A percentile compares a stretch with the other conserved stretches of the same genome.
These are phyloP conservation scores for Onychorhynchus coronatus DNA, from an alignment of 2,113 vertebrate genomes.

Conservation along the genomic window DNA sequence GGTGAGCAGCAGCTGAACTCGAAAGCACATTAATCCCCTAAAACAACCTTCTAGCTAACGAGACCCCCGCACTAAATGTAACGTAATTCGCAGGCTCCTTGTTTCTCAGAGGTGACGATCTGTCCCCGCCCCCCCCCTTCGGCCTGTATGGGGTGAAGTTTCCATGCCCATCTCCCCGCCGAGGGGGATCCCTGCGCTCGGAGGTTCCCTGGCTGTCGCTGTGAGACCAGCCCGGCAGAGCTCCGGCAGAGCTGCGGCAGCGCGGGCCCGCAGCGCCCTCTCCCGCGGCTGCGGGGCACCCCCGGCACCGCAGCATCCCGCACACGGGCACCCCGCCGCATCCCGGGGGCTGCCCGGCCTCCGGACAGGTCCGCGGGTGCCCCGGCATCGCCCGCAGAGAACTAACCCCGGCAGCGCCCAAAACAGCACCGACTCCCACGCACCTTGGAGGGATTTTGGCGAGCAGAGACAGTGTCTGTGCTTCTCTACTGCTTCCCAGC, in stretches of 20 bases:
- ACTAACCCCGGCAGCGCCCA: not conserved
- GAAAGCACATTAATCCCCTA: not conserved
- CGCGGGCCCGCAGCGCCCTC: slow-evolving; percentile 16
- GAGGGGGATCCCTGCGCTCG: not conserved
- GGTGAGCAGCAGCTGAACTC: not conserved
- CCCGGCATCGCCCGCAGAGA: not conserved
- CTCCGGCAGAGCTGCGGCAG: not conserved
- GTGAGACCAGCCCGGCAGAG: not conserved
- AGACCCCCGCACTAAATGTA: not conserved
- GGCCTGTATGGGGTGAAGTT: not conserved
- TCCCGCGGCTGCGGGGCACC: not conserved
- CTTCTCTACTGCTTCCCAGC: not conserved
- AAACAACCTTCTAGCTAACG: not conserved
- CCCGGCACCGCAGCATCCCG: not conserved
- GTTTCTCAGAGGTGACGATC: not conserved
- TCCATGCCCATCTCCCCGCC: not conserved
- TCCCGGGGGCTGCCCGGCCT: not conserved
- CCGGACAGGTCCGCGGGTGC: accelerated
- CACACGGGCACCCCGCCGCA: not conserved
- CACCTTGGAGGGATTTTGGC: not conserved
- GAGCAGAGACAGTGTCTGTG: not conserved
- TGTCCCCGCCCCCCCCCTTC: not conserved
- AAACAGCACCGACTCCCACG: not conserved
- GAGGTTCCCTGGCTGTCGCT: not conserved
- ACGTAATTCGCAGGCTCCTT: not conserved